A percentile compares a stretch with the other conserved stretches of the same genome.
Conservation (phyloP, 2,888 invertebrate species). For the Neelides folsomi region DNA sequence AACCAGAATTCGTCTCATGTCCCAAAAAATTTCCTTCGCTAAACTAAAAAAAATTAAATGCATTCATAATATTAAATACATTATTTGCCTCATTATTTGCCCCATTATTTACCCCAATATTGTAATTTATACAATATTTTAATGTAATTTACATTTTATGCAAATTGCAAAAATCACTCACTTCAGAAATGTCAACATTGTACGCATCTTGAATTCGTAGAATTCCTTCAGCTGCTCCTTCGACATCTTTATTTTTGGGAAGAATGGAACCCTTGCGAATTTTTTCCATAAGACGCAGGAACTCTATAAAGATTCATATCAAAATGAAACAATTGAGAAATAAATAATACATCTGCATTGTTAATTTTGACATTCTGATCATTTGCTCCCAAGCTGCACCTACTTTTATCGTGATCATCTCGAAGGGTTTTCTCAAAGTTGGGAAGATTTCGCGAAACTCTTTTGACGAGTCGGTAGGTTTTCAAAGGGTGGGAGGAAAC, state of each 20-base stretch:
- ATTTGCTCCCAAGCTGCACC: neutral
- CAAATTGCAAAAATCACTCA: slow-evolving; percentile 18
- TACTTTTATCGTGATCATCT: slow-evolving; percentile 27
- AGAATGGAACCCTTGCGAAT: slow-evolving; percentile 26
- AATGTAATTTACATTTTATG: too few relatives aligned
- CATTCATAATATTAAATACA: too few relatives aligned
- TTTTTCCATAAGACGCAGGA: slow-evolving; percentile 25
- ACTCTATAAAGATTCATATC: slow-evolving; percentile 11
- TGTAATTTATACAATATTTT: too few relatives aligned
- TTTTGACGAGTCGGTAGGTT: slow-evolving; percentile 24
- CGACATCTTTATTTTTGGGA: slow-evolving; percentile 34
- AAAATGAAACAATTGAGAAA: neutral
- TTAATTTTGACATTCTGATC: neutral
- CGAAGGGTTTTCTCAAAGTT: slow-evolving; percentile 16
- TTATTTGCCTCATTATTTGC: too few relatives aligned
- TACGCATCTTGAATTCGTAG: slow-evolving; percentile 35
- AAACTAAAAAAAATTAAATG: slow-evolving; percentile 21
- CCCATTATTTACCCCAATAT: too few relatives aligned
- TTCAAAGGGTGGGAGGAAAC: slow-evolving; percentile 26
- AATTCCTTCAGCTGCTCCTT: slow-evolving; percentile 35
- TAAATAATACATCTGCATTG: neutral
- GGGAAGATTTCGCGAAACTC: slow-evolving; percentile 20
- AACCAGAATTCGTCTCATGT: slow-evolving; percentile 19
- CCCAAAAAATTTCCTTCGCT: slow-evolving; percentile 24
- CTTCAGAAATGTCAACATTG: slow-evolving; percentile 33